Evolutionary conservation across 2,888 invertebrate species (phyloP), one percentile per base, ranked within the genome.

Genomic region (Halocaridina rubra): DNA sequence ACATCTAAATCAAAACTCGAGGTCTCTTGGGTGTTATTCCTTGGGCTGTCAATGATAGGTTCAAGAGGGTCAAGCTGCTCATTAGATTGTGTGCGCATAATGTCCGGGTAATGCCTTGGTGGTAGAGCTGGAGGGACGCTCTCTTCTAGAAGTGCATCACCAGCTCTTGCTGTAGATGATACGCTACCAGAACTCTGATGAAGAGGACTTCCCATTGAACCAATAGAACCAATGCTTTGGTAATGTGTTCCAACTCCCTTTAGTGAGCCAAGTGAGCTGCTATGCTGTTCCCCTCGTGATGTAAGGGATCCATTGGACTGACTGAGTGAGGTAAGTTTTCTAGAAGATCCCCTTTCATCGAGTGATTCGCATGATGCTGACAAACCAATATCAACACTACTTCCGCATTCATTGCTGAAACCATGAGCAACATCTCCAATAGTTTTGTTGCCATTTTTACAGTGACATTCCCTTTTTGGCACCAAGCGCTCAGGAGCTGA

Each of bases 401-500:
- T 67, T 7, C 24, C 32, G n/a, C 71, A 32, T 33, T 72, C 75
- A 59, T 72, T 69, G 16, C 71, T 72, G 13, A 61, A 59, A 27
- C 84, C 53, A 27, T 86, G 84, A 3, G 71, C 80, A 53, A 86
- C 82, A 57, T 88, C 86, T 32, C 84, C 87, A 19, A 76, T 69
- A 46, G 85, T 88, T 22, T 80, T 86, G 71, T 86, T 88, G 33
- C 82, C 59, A 22, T 88, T 84, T 24, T 80, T 80, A 13, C 46
- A 33, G 10, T 82, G 80, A 59, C 29, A 57, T 53, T 86, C 86
- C n/a, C 76, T 72, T 16, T 84, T 72, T 16, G 82, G 82, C 27
- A 86, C 82, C 13, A 89, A 86, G 61, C 86, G 88, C 59, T 89
- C 89, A 5, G 89, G 89, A 3, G 89, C 89, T 5, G 89, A 89